Conservation (phyloP, 2,797 vertebrate genomes). For the Hydrolagus colliei region DNA sequence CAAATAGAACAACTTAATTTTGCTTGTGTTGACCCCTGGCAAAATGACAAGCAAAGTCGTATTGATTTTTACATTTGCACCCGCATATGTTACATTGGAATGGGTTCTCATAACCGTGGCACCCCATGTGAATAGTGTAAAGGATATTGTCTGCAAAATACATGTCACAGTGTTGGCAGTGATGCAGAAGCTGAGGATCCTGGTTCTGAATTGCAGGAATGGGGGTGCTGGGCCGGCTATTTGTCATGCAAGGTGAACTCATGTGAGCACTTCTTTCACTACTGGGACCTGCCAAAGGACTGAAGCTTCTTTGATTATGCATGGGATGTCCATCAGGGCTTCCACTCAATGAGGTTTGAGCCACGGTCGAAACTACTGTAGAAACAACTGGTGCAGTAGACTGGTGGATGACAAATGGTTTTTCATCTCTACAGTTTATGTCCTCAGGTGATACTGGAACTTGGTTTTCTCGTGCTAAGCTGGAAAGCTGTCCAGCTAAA, state of each 20-base stretch:
- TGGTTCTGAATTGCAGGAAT: conserved; percentile 71
- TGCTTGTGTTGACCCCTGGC: conserved; percentile 92
- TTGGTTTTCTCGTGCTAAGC: conserved; percentile 80
- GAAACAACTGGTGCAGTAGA: conserved; percentile 65
- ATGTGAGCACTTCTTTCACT: conserved; percentile 83
- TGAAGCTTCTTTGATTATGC: conserved; percentile 75
- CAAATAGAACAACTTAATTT: conserved; percentile 30
- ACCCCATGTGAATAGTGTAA: conserved; percentile 97
- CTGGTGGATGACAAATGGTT: conserved; percentile 85
- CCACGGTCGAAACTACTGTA: conserved; percentile 60
- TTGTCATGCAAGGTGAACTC: conserved; percentile 86
- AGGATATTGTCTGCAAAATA: conserved; percentile 97
- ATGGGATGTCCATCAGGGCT: conserved; percentile 69
- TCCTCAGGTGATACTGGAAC: conserved; percentile 77
- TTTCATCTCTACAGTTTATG: conserved; percentile 82
- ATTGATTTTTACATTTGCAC: conserved; percentile 93
- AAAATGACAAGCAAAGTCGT: conserved; percentile 97
- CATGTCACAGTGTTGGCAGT: conserved; percentile 98
- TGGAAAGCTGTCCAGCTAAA: conserved; percentile 85
- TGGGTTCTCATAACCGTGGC: conserved; percentile 93
- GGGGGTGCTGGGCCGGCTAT: conserved; percentile 90
- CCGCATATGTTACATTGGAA: conserved; percentile 99
- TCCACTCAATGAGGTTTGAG: conserved; percentile 73
- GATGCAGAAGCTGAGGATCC: conserved; percentile 84
- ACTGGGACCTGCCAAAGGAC: conserved; percentile 79